phyloP scores from a whole-genome alignment of 1,140 invertebrate genomes.

The Glomeris maerens region DNA sequence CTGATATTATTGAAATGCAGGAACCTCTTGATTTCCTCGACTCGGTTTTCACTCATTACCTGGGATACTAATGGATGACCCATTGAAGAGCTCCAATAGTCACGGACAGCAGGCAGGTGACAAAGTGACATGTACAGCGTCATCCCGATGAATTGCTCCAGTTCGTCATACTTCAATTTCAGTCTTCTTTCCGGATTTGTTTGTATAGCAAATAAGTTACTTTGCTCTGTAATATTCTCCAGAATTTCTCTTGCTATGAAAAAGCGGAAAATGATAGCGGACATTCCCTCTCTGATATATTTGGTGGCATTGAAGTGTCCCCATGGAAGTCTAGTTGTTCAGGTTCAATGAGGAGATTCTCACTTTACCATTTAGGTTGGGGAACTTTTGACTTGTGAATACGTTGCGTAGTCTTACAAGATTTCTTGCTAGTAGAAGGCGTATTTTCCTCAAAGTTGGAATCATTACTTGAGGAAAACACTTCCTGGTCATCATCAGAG shows the following conservation, averaged over 20 bases:
- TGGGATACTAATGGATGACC: background rate
- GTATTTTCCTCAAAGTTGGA: background rate
- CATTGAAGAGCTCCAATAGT: background rate
- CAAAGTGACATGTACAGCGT: background rate
- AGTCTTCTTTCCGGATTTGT: background rate
- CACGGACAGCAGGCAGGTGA: background rate
- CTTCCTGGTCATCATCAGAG: background rate
- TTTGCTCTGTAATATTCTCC: conserved; percentile 1
- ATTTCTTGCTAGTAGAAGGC: too few species aligned
- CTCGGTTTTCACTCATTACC: background rate
- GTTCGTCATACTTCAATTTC: background rate
- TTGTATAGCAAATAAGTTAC: background rate
- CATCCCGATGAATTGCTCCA: background rate
- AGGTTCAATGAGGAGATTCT: background rate
- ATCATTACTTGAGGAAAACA: background rate
- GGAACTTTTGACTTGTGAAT: background rate
- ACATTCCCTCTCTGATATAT: background rate
- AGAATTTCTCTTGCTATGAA: background rate
- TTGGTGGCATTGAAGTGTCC: background rate
- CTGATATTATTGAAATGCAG: background rate
- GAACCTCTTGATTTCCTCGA: background rate
- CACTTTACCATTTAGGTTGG: background rate
- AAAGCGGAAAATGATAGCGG: background rate
- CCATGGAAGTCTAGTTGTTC: background rate
- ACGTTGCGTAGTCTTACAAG: too few species aligned